Evolutionary conservation across 2,888 invertebrate genomes (phyloP).

Genomic region (Drosophila sordidula): DNA sequence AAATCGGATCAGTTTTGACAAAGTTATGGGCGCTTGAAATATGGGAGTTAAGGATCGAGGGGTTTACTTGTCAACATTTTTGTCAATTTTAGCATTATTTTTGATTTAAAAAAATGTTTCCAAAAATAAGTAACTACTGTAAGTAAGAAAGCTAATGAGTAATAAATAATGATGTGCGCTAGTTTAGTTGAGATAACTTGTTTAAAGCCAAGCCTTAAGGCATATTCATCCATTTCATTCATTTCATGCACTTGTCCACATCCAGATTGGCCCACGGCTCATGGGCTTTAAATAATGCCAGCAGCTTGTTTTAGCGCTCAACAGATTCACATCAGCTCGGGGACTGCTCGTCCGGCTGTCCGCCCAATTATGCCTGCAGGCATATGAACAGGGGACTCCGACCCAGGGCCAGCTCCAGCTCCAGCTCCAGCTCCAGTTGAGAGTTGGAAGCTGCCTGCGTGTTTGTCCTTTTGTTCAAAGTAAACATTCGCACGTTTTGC

Average conservation of each 20-base stretch:
- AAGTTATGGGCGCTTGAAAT: too few relatives aligned
- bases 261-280: background rate
- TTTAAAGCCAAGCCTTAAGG: background rate
- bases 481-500: slow-evolving; percentile 78
- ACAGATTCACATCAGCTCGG: slow-evolving; percentile 24
- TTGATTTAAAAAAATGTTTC: too few relatives aligned
- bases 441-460: slow-evolving; percentile 1
- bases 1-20: too few relatives aligned
- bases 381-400: slow-evolving; percentile 1
- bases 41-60: too few relatives aligned
- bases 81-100: too few relatives aligned
- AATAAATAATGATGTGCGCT: too few relatives aligned
- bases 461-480: slow-evolving; percentile 45
- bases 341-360: slow-evolving; percentile 18
- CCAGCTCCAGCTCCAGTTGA: slow-evolving; percentile 13
- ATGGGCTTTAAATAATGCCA: slow-evolving; percentile 3
- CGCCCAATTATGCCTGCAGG: slow-evolving; percentile 35
- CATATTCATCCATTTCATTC: too few relatives aligned
- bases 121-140: too few relatives aligned
- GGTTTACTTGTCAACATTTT: too few relatives aligned
- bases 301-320: slow-evolving; percentile 12
- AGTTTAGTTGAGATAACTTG: too few relatives aligned
- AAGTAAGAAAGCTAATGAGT: too few relatives aligned
- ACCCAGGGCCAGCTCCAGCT: slow-evolving; percentile 7
- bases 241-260: background rate